Base-by-base conservation (phyloP, 2,797 vertebrate species). In the Smutsia gigantea region DNA sequence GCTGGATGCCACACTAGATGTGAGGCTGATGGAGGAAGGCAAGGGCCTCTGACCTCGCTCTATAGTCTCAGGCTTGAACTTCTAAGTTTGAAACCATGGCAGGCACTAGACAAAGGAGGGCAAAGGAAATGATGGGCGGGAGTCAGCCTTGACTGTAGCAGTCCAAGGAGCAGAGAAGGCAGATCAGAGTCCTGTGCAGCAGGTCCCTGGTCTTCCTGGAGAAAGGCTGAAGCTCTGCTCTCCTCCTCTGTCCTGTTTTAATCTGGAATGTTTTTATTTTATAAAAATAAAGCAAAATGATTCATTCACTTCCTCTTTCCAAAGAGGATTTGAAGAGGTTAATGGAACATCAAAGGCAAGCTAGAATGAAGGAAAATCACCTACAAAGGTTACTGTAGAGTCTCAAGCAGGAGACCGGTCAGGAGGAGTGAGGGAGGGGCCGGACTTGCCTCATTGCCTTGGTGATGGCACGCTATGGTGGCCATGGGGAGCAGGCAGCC, bases 221-320 rank as follows among this genome's bases (percentile, higher is more conserved):
- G 4, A 74, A 78, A 72, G 77, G 18, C 14, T 61, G 10, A 21
- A 0, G 12, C 27, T 19, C 9, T 74, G 39, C 17, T 23, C 19
- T 83, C 51, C 42, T 83, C 25, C 12, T 63, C 53, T 55, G 21
- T 17, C 34, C 31, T 18, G 46, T 27, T 8, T 55, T 84, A 74
- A 78, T 68, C 23, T 21, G 14, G 75, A 31, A 71, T 23, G 29
- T 6, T 77, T 87, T 94, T 37, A 75, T 75, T 85, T 92, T 84
- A 77, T 71, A 78, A 84, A 88, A 95, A 93, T 71, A 51, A 94
- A 95, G 69, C 49, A 25, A 93, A 74, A 46, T 71, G 61, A 81
- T 61, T 89, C n/a, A 63, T 49, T 88, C 11, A 19, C 37, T 57
- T 92, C 29, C 53, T 93, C 5, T 68, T 90, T 61, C 51, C 17